A percentile compares a stretch with the other conserved stretches of the same genome.
Conservation (phyloP, 2,888 invertebrate species). For the Acanthacorydalis orientalis region DNA sequence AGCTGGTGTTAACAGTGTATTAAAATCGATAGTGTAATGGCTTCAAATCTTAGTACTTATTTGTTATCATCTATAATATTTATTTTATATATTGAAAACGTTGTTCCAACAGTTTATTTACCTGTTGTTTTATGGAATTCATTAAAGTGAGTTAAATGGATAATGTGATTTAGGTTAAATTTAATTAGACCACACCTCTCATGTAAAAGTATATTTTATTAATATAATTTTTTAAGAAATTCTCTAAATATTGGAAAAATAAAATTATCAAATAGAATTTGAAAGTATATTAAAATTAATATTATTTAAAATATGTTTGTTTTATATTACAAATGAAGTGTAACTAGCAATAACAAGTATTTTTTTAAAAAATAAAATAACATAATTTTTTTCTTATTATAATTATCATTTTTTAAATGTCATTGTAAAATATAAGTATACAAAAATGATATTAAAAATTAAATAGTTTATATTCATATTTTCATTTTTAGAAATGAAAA, state of each 20-base stretch:
- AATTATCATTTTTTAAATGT: too few relatives aligned
- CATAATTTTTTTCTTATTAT: too few relatives aligned
- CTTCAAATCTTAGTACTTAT: neutral
- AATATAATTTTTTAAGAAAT: neutral
- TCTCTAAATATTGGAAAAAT: neutral
- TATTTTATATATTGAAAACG: neutral
- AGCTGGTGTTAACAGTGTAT: too few relatives aligned
- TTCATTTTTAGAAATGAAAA: neutral
- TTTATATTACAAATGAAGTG: too few relatives aligned
- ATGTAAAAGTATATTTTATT: neutral
- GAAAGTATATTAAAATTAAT: too few relatives aligned
- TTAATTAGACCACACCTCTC: neutral
- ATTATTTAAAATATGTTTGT: too few relatives aligned
- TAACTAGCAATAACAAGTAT: too few relatives aligned
- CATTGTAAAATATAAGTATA: too few relatives aligned
- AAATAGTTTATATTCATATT: too few relatives aligned
- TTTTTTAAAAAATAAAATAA: too few relatives aligned
- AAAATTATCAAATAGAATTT: neutral
- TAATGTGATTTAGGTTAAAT: neutral
- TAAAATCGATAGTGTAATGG: neutral
- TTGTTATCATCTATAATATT: neutral
- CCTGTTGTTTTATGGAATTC: constrained; percentile 1
- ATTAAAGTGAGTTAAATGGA: neutral
- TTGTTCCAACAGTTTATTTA: neutral
- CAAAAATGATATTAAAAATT: too few relatives aligned